Evolutionary conservation across 2,888 invertebrate species (phyloP), one percentile per base, ranked within the genome.

Genomic region (Rhagophthalmus giganteus): DNA sequence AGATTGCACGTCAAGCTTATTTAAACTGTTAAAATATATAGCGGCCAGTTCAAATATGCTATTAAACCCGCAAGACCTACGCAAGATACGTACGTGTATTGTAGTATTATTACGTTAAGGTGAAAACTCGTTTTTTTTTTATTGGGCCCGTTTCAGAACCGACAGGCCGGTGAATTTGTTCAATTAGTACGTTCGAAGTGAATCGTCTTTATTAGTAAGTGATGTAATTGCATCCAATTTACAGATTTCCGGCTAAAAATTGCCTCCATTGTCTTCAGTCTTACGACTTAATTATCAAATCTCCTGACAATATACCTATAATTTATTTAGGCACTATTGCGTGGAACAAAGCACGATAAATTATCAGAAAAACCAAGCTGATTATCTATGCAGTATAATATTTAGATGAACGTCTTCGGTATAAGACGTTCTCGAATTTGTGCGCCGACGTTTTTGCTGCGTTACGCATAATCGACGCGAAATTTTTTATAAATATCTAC

Each of bases 1-100:
- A 69, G 69, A 70, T 68, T 68, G 68, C 61, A 68, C 63, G 67
- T 68, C 68, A 66, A 63, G 66, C 63, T 63, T 68, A 66, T 69
- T 71, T 69, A 69, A 70, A 66, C 63, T 65, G 59, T 55, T 64
- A 57, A 65, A 68, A 70, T 69, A 69, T 69, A 69, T 66, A 60
- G 64, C 62, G 64, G 65, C 60, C 65, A 60, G 60, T 62, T 66
- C 57, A 59, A 64, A 61, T 62, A 60, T 55, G 54, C 54, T 55
- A 61, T 63, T 60, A 66, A 63, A 59, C 59, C 63, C 62, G 57
- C 47, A 57, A 52, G 44, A 48, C 62, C 65, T 58, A 63, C 64
- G 61, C 64, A 45, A 46, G 44, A 34, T 30, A 40, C 32, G 13
- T 12, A n/a, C 7, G 3, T 20, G 20, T 20, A 20, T 16, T 39